Conservation (phyloP, 2,113 vertebrate genomes). For the Gallinago undulata region DNA sequence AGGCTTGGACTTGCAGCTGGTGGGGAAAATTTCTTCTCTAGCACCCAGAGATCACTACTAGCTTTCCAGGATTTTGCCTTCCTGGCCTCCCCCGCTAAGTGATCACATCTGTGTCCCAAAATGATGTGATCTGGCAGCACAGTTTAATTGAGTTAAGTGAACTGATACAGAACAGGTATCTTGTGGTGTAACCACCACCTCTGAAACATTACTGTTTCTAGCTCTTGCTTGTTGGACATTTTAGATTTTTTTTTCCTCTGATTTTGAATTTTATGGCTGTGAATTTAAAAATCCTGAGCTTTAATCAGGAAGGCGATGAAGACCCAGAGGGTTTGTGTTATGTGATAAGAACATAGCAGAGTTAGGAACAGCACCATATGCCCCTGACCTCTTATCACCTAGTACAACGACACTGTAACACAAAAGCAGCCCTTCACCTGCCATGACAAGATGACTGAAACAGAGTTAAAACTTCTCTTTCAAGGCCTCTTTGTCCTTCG, state of each 20-base stretch:
- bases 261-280: not conserved
- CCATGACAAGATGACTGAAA: not conserved
- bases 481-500: slow-evolving; percentile 5
- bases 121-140: not conserved
- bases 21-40: not conserved
- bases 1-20: not conserved
- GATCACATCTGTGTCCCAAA: not conserved
- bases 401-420: accelerated
- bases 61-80: not conserved
- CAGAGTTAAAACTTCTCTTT: not conserved
- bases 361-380: not conserved
- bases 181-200: not conserved
- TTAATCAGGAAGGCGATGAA: not conserved
- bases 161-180: slow-evolving; percentile 4
- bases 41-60: not conserved
- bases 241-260: not conserved
- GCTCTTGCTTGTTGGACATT: not conserved
- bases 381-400: slow-evolving; percentile 21
- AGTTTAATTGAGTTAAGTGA: not conserved
- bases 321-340: not conserved
- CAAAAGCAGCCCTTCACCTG: not conserved
- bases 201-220: not conserved
- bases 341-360: not conserved
- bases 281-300: not conserved
- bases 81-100: not conserved